phyloP scores from a whole-genome alignment of 2,888 invertebrate species.

The Didymodactylos carnosus region DNA sequence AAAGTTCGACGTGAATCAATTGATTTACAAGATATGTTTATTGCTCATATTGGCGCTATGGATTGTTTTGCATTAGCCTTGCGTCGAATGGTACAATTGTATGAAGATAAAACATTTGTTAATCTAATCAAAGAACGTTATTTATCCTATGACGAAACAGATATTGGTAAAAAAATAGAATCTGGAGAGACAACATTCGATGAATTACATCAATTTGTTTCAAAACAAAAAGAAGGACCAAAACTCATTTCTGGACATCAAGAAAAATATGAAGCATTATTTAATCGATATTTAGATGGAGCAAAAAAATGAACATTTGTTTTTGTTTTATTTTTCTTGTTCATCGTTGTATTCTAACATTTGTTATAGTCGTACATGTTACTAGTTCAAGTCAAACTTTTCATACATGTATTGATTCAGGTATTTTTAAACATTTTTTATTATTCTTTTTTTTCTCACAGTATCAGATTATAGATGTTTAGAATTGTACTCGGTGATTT shows the following conservation, averaged over 20 bases:
- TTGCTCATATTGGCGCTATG: conserved; percentile 40
- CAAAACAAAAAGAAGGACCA: conserved; percentile 32
- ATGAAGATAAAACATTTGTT: conserved; percentile 41
- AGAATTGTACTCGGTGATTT: too few species aligned
- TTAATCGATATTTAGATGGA: conserved; percentile 23
- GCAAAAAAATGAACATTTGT: too few species aligned
- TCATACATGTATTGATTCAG: too few species aligned
- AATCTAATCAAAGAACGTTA: conserved; percentile 41
- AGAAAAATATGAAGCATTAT: conserved; percentile 37
- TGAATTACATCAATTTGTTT: conserved; percentile 38
- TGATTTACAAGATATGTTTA: conserved; percentile 40
- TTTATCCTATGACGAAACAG: conserved; percentile 28
- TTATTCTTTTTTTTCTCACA: too few species aligned
- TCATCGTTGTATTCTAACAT: too few species aligned
- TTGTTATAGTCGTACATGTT: too few species aligned
- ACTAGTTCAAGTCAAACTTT: too few species aligned
- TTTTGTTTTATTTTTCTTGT: too few species aligned
- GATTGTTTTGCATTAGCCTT: conserved; percentile 44
- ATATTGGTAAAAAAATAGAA: conserved; percentile 42
- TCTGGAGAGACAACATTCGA: conserved; percentile 40
- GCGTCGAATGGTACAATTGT: conserved; percentile 39
- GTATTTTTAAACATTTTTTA: too few species aligned
- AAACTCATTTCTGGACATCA: conserved; percentile 31
- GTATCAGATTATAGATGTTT: too few species aligned
- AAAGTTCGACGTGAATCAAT: conserved; percentile 39